Percentiles rank a stretch among this genome's conserved stretches.
Conservation (phyloP, 2,113 vertebrate genomes). For the Psilopogon haemacephalus region DNA sequence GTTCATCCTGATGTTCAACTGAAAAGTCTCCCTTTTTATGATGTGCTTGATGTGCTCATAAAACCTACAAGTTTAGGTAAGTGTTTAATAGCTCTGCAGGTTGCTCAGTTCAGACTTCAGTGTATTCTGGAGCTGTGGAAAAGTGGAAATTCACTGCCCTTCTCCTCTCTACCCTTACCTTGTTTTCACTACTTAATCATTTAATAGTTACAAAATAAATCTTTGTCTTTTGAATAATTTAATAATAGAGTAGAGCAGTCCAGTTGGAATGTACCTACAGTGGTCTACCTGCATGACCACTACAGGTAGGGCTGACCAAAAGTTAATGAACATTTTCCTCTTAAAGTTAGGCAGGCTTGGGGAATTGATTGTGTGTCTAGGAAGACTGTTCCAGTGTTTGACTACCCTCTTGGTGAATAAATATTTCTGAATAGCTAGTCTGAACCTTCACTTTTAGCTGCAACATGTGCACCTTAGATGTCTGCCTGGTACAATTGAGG, state of each 20-base stretch:
- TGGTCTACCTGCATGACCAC: not conserved
- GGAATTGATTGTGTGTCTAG: not conserved
- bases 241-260: not conserved
- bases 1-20: constrained; percentile 96
- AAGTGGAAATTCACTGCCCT: not conserved
- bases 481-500: not conserved
- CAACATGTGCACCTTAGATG: not conserved
- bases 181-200: not conserved
- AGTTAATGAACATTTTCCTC: not conserved
- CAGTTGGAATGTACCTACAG: not conserved
- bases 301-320: not conserved
- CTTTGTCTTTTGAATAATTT: not conserved
- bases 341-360: not conserved
- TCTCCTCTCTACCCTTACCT: not conserved
- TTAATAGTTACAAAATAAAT: not conserved
- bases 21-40: constrained; percentile 93
- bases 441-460: not conserved
- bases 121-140: not conserved
- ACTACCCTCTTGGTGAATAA: not conserved
- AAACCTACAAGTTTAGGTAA: constrained; percentile 96
- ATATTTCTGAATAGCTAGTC: not conserved
- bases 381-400: not conserved
- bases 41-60: constrained; percentile 93
- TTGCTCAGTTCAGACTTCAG: not conserved
- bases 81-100: constrained; percentile 5